Base-by-base conservation (phyloP, 1,140 invertebrate genomes). In the Penaeus vannamei region DNA sequence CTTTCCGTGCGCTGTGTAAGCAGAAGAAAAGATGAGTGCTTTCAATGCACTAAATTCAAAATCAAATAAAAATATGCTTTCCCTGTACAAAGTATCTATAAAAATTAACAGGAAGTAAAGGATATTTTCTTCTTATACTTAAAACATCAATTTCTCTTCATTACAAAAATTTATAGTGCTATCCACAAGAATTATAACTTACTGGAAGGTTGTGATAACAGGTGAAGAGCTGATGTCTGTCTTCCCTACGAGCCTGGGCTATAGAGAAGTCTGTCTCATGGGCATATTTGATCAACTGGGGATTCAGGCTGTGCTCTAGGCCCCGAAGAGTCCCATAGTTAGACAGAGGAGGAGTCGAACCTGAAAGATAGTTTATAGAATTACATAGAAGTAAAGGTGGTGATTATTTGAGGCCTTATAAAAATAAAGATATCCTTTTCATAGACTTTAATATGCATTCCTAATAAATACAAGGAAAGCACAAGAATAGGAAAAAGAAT, bases 241-340 rank as follows among this genome's bases (percentile, higher is more conserved):
- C 95, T 92, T 98, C 97, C 92, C 95, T 95, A 86, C 97, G 94
- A 1, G 96, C 95, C 86, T 95, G 94, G 36, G 96, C 95, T 90
- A 98, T 97, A 46, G 96, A 96, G 46, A 95, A 95, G 92, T 98
- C 97, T 0, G 97, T 98, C 94, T 98, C 98, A 79, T 97, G 94
- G 1, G 97, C 96, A 93, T 98, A 98, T 92, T 97, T 97, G 92
- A 97, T 97, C 59, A 98, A 93, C 92, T 97, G 96, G 8, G 97
- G 97, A 93, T 98, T 98, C 95, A 98, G 96, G 91, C 96, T 97
- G 92, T 98, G 96, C 92, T 98, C 97, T 46, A 98, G 93, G 1
- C 96, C 96, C 92, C 97, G 96, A 0, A 97, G 93, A 1, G 97
- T 97, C 12, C 97, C 97, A 69, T 90, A 90, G 46, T 91, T 90